phyloP scores from a whole-genome alignment of 1,140 invertebrate species.

The Philotrypesis tridentata region DNA sequence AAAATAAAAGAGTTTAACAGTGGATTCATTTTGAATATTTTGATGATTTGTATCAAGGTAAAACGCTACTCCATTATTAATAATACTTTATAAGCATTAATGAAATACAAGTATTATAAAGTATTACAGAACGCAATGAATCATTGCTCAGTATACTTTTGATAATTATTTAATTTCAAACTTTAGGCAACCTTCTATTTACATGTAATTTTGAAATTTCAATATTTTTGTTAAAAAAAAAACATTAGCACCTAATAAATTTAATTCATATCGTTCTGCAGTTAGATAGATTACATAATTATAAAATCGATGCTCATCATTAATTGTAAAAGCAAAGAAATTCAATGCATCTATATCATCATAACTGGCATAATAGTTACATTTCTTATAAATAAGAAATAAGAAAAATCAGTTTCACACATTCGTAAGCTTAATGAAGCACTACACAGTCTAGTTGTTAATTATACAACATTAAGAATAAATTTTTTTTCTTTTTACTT shows the following conservation, averaged over 20 bases:
- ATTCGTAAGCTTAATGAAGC: constrained; percentile 26
- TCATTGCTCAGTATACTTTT: neutral
- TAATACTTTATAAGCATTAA: neutral
- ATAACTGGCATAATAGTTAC: constrained; percentile 27
- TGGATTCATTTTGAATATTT: neutral
- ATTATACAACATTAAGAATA: constrained; percentile 45
- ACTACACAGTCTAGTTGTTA: constrained; percentile 24
- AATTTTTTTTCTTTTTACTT: constrained; percentile 32
- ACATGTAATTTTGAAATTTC: no score
- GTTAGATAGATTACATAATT: neutral
- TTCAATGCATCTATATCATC: neutral
- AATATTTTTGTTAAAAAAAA: no score
- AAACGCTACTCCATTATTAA: neutral
- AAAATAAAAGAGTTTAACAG: neutral
- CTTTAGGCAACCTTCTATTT: no score
- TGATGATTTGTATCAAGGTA: neutral
- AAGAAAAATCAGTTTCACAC: constrained; percentile 38
- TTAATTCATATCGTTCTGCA: constrained; percentile 17
- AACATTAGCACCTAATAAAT: no score
- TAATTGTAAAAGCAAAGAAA: neutral
- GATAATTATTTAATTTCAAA: neutral
- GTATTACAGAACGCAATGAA: neutral
- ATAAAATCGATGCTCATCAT: constrained; percentile 16
- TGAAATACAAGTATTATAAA: neutral
- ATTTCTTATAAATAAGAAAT: constrained; percentile 42